Base-by-base conservation (phyloP, 2,888 invertebrate genomes). In the Lottia gigantea region DNA sequence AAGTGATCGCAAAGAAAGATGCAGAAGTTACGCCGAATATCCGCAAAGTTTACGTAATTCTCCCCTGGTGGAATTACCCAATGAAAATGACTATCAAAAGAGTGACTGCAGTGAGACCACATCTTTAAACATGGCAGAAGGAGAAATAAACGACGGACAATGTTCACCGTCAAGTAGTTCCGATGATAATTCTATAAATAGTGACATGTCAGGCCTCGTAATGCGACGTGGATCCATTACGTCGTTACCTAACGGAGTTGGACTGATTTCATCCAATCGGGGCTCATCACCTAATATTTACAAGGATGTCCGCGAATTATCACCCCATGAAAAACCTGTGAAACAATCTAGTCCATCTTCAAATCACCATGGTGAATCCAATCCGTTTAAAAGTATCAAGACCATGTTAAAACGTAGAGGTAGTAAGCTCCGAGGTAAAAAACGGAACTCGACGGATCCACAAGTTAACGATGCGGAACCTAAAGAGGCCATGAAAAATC, bases 331-430 rank as follows among this genome's bases (percentile, higher is more conserved):
- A 64, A 31, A 64, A 31, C 45, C 40, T 8, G 25, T n/a, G n/a
- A 26, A 25, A 25, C 40, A 25, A 31, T 14, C 64, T n/a, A 45
- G 40, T 64, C 23, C 26, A n/a, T 26, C 64, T 12, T 26, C 64
- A 12, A 12, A 19, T 4, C 68, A 73, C 0, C 68, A 75, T 0
- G 66, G 71, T 15, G 81, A 81, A 64, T 71, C 76, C 46, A 82
- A 82, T 61, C 80, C 83, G 45, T 84, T 85, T 71, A 83, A 84
- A 70, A 79, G 76, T 19, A 76, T 85, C 71, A 83, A 82, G 74
- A 83, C 82, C 23, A 82, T 83, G 74, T 79, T 85, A 65, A 80
- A 81, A 68, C 76, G 85, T n/a, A 79, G 80, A 71, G 83, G 84
- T 47, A 84, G 82, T 72, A 84, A 84, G 64, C 78, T 76, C 46